These are phyloP conservation scores for Chloroceryle aenea DNA, from an alignment of 2,113 vertebrate genomes.

Conservation along the genomic window DNA sequence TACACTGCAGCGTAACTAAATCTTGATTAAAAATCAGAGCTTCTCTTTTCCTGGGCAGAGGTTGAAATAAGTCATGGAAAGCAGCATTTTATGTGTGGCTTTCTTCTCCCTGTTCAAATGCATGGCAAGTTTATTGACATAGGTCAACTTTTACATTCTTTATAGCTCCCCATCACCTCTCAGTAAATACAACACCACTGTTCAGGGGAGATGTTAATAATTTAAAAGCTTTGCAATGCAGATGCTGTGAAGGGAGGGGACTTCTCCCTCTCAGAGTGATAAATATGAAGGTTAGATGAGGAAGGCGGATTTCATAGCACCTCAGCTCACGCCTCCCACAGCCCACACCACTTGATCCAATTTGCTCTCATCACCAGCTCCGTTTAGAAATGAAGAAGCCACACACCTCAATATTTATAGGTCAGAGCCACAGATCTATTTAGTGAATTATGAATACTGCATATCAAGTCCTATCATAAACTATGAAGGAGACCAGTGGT, in stretches of 20 bases:
- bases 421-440: conserved; percentile 1
- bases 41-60: background rate
- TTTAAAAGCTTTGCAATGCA: background rate
- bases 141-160: background rate
- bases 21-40: background rate
- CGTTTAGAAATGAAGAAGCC: background rate
- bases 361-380: conserved; percentile 5
- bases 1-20: background rate
- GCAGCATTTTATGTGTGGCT: background rate
- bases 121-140: background rate
- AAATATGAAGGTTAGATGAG: conserved; percentile 31
- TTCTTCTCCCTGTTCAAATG: background rate
- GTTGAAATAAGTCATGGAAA: background rate
- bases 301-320: background rate
- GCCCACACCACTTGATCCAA: conserved; percentile 2
- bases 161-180: background rate
- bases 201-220: background rate
- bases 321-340: conserved; percentile 19
- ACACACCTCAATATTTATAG: conserved; percentile 20
- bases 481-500: background rate
- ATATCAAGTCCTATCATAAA: conserved; percentile 35
- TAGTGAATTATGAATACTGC: conserved; percentile 26
- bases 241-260: background rate
- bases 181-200: background rate
- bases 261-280: background rate